phyloP scores from a whole-genome alignment of 2,888 invertebrate species.

The Calliscelio sp. region DNA sequence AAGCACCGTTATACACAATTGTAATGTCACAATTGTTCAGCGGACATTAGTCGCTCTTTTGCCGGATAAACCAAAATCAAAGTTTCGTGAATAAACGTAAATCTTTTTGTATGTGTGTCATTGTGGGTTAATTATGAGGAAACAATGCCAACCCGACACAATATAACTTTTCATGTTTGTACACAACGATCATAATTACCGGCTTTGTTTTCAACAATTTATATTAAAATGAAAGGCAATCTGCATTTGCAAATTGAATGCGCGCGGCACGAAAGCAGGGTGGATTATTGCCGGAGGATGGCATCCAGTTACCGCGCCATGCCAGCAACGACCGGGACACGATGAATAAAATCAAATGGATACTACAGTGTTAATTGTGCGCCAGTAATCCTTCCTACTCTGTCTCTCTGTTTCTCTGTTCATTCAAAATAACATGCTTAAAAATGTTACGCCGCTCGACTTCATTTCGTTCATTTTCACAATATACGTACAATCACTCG shows the following conservation, averaged over 20 bases:
- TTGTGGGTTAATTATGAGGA: slow-evolving; percentile 59
- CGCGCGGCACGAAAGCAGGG: slow-evolving; percentile 71
- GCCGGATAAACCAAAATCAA: slow-evolving; percentile 8
- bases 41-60: slow-evolving; percentile 1
- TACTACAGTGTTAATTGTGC: slow-evolving; percentile 81
- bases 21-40: not conserved
- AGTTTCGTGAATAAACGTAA: slow-evolving; percentile 8
- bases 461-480: slow-evolving; percentile 39
- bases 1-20: not conserved
- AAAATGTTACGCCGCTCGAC: slow-evolving; percentile 48
- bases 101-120: slow-evolving; percentile 53
- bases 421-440: slow-evolving; percentile 53
- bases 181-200: slow-evolving; percentile 80
- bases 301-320: slow-evolving; percentile 71
- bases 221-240: slow-evolving; percentile 85
- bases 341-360: slow-evolving; percentile 81
- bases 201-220: slow-evolving; percentile 84
- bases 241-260: slow-evolving; percentile 84
- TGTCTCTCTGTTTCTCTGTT: too few relatives aligned
- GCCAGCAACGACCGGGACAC: slow-evolving; percentile 72
- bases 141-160: slow-evolving; percentile 46
- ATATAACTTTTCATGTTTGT: slow-evolving; percentile 48
- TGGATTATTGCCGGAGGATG: slow-evolving; percentile 81
- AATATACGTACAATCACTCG: slow-evolving; percentile 14
- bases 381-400: slow-evolving; percentile 81